Evolutionary conservation across 2,888 invertebrate species (phyloP), one percentile per base, ranked within the genome.

Genomic region (Alviniconcha strummeri): DNA sequence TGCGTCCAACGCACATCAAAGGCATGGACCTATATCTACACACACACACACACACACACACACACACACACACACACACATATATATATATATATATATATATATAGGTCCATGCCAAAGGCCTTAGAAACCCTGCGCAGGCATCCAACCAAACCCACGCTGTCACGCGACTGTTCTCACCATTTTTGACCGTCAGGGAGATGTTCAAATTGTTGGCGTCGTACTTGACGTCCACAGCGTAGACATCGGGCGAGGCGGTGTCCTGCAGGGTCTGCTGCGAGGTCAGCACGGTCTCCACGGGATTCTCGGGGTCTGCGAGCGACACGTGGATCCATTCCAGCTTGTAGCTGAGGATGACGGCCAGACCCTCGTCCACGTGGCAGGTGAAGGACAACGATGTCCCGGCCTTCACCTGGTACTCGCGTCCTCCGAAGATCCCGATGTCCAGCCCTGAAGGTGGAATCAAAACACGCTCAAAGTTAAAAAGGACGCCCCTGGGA

Each of bases 321-420:
- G 60, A 60, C 80, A 55, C 55, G 69, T 80, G 80, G 17, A 67
- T 3, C 80, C 79, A 71, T 8, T 56, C 64, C 54, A 69, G 6
- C 8, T 15, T n/a, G 80, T 80, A 55, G 55, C 8, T 3, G 5
- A 80, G 36, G 9, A 55, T 69, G n/a, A 80, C 54, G 3, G 17
- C 13, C 80, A 80, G 69, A 9, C 80, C 80, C 67, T 13, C 17
- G 80, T 80, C n/a, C 55, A 80, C 52, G 54, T 11, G 52, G 55
- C 80, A 80, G 9, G 54, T 69, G 52, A 80, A 67, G 13, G n/a
- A 1, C 55, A 55, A 69, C n/a, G 67, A 5, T 13, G 17, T 6
- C 1, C 80, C 69, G 13, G 55, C 15, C n/a, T 7, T 71, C 54
- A 67, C 69, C n/a, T 64, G 36, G n/a, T 52, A n/a, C 55, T n/a